Evolutionary conservation across 2,113 vertebrate genomes (phyloP).

Genomic region (Apistogramma diplotaenia): DNA sequence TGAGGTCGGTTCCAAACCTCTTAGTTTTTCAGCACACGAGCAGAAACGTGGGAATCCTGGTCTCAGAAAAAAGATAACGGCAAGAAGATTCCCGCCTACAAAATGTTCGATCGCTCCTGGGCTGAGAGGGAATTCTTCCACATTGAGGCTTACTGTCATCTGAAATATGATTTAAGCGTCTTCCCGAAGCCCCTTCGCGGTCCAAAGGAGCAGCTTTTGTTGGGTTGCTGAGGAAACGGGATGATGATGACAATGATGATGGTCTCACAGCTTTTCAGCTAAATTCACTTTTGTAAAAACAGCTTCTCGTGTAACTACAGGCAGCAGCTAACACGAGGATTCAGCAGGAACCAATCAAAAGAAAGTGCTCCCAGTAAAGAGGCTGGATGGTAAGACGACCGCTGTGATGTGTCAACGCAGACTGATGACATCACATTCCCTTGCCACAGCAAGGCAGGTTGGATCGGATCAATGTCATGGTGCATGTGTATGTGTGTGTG

Average conservation of each 20-base stretch:
- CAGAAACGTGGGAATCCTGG: conserved; percentile 12
- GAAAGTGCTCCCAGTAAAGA: conserved; percentile 29
- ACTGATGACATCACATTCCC: conserved; percentile 34
- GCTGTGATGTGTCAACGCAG: background rate
- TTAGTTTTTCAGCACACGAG: conserved; percentile 29
- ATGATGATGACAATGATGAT: background rate
- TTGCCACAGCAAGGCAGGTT: background rate
- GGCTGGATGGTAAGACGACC: background rate
- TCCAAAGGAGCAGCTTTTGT: background rate
- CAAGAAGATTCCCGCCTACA: background rate
- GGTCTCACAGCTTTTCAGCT: background rate
- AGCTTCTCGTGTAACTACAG: background rate
- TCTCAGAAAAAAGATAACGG: background rate
- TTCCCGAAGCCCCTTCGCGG: background rate
- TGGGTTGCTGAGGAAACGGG: background rate
- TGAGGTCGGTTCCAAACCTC: background rate
- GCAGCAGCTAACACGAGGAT: background rate
- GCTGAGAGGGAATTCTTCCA: background rate
- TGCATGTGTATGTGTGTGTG: background rate
- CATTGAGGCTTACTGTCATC: background rate
- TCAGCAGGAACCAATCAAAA: conserved; percentile 5
- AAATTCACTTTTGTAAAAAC: background rate
- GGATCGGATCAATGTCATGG: background rate
- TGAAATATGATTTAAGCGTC: background rate
- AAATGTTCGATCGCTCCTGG: background rate